Evolutionary conservation across 2,113 vertebrate species (phyloP).

Genomic region (Actenoides lindsayi): DNA sequence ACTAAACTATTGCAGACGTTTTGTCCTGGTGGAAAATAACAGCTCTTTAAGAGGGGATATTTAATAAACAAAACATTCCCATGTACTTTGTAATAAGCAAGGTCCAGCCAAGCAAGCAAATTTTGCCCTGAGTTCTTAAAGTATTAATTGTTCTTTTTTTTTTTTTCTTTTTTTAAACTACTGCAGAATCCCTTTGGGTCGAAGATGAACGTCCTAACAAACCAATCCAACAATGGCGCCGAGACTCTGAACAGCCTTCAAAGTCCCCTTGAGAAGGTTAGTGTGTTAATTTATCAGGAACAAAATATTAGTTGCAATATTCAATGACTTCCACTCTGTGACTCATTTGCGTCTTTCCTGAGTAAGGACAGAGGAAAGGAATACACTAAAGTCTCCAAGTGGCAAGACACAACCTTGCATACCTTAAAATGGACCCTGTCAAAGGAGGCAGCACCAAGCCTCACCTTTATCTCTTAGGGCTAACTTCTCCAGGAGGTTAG

Average conservation of each 20-base stretch:
- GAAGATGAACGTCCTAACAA: not conserved
- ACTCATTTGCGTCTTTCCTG: not conserved
- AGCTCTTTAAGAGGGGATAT: not conserved
- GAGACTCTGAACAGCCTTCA: conserved; percentile 56
- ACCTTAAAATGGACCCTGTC: not conserved
- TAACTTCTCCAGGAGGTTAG: not conserved
- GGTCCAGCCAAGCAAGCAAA: not conserved
- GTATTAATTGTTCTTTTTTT: not conserved
- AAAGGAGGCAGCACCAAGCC: not conserved
- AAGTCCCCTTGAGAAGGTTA: conserved; percentile 28
- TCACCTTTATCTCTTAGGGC: not conserved
- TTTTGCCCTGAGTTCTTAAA: not conserved
- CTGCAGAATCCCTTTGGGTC: not conserved
- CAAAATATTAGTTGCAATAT: conserved; percentile 25
- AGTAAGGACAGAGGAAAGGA: not conserved
- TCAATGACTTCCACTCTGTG: not conserved
- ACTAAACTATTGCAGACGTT: not conserved
- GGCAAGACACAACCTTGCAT: not conserved
- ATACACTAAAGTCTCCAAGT: not conserved
- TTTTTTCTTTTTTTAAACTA: not conserved
- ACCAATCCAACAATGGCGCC: conserved; percentile 35
- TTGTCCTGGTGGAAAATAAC: not conserved
- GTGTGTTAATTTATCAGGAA: conserved; percentile 49
- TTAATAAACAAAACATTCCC: not conserved
- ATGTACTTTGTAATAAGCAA: not conserved